Base-by-base conservation (phyloP, 1,140 invertebrate genomes). In the Manduca sexta region DNA sequence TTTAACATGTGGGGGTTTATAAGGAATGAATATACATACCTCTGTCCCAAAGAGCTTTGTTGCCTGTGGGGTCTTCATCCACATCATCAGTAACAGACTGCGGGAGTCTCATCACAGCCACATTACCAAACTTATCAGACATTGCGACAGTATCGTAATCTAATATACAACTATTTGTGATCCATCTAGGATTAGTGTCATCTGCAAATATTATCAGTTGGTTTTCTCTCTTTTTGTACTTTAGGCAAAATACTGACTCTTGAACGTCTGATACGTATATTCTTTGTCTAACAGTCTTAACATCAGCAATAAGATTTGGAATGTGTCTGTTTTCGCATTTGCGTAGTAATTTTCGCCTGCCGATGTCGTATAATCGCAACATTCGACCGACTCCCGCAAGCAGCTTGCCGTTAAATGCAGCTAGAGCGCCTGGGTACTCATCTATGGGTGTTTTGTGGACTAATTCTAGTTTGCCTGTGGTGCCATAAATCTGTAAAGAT, bases 271-370 rank as follows among this genome's bases (percentile, higher is more conserved):
- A 92, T 0, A 98, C 98, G 69, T 95, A 96, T 18, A 99, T 94
- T 40, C 98, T 90, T 69, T 97, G 93, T 0, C 98, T 97, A 64
- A 97, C 93, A 0, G 96, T 93, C 74, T 97, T 94, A 45, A 99
- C 97, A 51, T 94, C 94, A 0, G 97, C 93, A 47, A 99, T 96
- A 40, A 94, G 90, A 75, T 99, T 97, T 10, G 98, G 97, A 84
- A 99, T 94, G 85, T 98, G 97, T 91, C 98, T 97, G 84, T 99
- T 99, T 87, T 99, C 98, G 87, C 98, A 99, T 86, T 99, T 99
- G 31, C 97, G 88, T 3, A 99, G 80, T 21, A 99, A 78, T 81
- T 99, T 99, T 77, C 98, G 97, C 69, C 79, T 52, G 33, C 98
- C 98, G 69, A 99, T 91, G 64, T 99, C 98, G 76, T 99, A 99